Percentiles rank a stretch among this genome's conserved stretches.
Conservation (phyloP, 1,140 invertebrate species). For the Pachypsylla venusta region DNA sequence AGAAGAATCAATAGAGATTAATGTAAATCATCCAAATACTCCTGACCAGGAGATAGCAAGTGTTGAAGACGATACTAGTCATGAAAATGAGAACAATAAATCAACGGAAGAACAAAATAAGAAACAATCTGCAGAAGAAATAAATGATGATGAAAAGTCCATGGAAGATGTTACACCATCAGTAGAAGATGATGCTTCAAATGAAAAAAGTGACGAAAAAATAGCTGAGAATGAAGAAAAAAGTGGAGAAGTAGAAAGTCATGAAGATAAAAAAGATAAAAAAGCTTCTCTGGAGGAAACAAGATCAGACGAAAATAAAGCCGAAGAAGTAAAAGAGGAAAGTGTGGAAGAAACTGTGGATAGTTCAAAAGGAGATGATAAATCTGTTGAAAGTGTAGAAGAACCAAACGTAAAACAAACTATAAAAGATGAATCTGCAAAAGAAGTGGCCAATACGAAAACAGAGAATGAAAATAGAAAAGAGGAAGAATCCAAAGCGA, state of each 20-base stretch:
- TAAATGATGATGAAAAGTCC: slow-evolving; percentile 17
- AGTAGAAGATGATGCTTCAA: slow-evolving; percentile 13
- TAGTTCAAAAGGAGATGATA: slow-evolving; percentile 12
- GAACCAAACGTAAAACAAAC: neutral
- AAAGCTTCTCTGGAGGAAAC: slow-evolving; percentile 21
- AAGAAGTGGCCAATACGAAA: neutral
- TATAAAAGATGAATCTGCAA: neutral
- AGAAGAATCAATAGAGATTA: neutral
- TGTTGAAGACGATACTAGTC: slow-evolving; percentile 9
- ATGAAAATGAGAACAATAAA: slow-evolving; percentile 8
- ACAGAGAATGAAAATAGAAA: slow-evolving; percentile 8
- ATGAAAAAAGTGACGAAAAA: slow-evolving; percentile 15
- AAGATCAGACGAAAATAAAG: slow-evolving; percentile 1
- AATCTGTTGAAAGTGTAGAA: slow-evolving; percentile 13
- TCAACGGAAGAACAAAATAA: slow-evolving; percentile 12
- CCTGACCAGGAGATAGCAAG: slow-evolving; percentile 22
- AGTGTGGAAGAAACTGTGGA: slow-evolving; percentile 14
- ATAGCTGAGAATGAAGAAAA: slow-evolving; percentile 10
- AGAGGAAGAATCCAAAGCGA: neutral
- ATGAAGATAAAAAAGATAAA: slow-evolving; percentile 17
- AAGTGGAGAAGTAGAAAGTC: slow-evolving; percentile 11
- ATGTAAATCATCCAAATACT: neutral
- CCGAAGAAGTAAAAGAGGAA: slow-evolving; percentile 12
- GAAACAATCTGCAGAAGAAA: slow-evolving; percentile 9
- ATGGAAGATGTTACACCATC: slow-evolving; percentile 14